Conservation (phyloP, 2,888 invertebrate species). For the Volucella bombylans region DNA sequence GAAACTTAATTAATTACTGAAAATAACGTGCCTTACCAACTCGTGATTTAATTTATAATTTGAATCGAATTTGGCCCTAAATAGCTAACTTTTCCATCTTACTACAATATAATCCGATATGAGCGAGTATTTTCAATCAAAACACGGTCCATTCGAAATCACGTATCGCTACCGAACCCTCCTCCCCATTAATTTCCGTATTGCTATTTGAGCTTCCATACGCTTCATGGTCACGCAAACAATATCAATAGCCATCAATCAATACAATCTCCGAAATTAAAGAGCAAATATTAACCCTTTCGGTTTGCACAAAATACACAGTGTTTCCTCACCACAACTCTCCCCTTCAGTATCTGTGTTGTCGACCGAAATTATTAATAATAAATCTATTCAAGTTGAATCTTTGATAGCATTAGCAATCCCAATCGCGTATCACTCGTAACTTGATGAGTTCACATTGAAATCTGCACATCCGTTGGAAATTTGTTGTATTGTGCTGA, state of each 20-base stretch:
- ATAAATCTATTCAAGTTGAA: constrained; percentile 68
- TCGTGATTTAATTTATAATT: no score
- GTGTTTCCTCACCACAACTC: not conserved
- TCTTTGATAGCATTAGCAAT: constrained; percentile 67
- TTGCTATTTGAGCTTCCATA: constrained; percentile 21
- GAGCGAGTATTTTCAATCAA: not conserved
- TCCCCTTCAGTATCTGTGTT: not conserved
- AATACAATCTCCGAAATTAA: constrained; percentile 70
- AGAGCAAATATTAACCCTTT: constrained; percentile 69
- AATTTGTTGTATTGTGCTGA: constrained; percentile 33
- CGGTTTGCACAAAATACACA: constrained; percentile 32
- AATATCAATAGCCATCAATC: constrained; percentile 61
- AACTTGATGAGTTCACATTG: constrained; percentile 67
- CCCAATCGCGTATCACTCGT: constrained; percentile 65
- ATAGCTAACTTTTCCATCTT: not conserved
- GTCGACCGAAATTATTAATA: constrained; percentile 51
- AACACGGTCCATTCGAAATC: constrained; percentile 18
- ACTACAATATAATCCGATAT: not conserved
- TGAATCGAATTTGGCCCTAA: no score
- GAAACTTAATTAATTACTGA: no score
- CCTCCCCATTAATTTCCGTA: not conserved
- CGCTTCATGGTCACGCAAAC: constrained; percentile 46
- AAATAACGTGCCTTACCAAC: no score
- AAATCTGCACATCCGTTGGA: constrained; percentile 60
- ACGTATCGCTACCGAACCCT: not conserved